These are phyloP conservation scores for Lamellibrachia luymesi DNA, from an alignment of 1,140 invertebrate genomes.

Conservation along the genomic window DNA sequence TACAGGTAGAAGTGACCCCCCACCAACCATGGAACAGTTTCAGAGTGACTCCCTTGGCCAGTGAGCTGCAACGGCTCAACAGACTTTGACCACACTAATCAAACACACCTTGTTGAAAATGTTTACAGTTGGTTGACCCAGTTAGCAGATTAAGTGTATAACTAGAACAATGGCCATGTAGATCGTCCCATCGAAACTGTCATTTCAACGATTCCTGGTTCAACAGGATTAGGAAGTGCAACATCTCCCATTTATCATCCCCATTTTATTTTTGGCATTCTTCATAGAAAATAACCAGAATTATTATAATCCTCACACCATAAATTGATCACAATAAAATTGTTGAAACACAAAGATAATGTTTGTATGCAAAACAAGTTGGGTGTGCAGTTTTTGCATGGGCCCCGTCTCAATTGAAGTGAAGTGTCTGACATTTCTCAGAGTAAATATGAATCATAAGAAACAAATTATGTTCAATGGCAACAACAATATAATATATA, in stretches of 20 bases:
- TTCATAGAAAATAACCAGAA: neutral
- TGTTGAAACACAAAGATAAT: neutral
- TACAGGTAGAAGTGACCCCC: too few relatives aligned
- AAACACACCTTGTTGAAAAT: constrained; percentile 5
- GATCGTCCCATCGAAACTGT: neutral
- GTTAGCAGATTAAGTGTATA: neutral
- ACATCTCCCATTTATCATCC: neutral
- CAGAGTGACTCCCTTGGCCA: neutral
- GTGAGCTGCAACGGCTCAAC: constrained; percentile 2
- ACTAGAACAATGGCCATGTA: neutral
- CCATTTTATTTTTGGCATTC: neutral
- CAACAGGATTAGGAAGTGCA: neutral
- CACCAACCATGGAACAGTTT: neutral
- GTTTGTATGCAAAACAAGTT: neutral
- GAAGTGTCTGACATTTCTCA: neutral
- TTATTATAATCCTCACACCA: neutral
- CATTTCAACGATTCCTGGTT: neutral
- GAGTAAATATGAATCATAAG: neutral
- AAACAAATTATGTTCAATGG: neutral
- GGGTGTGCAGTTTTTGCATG: neutral
- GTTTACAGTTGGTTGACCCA: neutral
- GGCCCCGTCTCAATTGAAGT: too few relatives aligned
- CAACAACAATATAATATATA: neutral
- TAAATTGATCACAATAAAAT: neutral
- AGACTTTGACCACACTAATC: neutral